These are phyloP conservation scores for Ophion slaviceki DNA, from an alignment of 2,888 invertebrate genomes.

Conservation along the genomic window DNA sequence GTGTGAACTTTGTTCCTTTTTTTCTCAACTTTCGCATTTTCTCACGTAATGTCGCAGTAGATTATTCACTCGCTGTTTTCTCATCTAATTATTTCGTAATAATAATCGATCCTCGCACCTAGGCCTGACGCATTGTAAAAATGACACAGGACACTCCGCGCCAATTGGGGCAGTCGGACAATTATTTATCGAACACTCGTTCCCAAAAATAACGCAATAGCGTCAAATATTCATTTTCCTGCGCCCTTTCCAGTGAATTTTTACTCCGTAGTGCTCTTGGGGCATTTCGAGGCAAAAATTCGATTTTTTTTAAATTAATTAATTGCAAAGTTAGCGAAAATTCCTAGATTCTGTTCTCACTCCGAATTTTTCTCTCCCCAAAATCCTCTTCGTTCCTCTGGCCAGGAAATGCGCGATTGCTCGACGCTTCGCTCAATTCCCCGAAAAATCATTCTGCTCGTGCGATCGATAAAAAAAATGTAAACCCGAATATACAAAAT, in stretches of 20 bases:
- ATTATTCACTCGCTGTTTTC: constrained; percentile 26
- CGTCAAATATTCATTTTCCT: not conserved
- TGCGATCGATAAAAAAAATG: not conserved
- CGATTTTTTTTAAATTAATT: not conserved
- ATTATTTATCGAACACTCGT: not conserved
- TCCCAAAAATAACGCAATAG: not conserved
- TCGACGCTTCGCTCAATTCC: not conserved
- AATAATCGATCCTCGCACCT: not conserved
- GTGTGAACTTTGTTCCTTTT: constrained; percentile 6
- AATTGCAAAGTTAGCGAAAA: not conserved
- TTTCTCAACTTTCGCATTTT: not conserved
- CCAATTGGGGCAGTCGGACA: not conserved
- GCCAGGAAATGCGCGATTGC: not conserved
- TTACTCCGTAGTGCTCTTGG: not conserved
- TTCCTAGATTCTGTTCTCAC: not conserved
- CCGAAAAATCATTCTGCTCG: not conserved
- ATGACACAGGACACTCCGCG: not conserved
- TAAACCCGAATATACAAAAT: not conserved
- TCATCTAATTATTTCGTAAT: not conserved
- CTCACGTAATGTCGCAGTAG: constrained; percentile 60
- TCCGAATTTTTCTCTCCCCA: not conserved
- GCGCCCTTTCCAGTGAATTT: not conserved
- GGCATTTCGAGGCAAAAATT: not conserved
- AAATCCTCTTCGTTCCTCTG: not conserved
- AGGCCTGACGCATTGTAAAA: not conserved